Evolutionary conservation across 2,113 vertebrate species (phyloP), one percentile per base, ranked within the genome.

Genomic region (Nothobranchius kuhntae): DNA sequence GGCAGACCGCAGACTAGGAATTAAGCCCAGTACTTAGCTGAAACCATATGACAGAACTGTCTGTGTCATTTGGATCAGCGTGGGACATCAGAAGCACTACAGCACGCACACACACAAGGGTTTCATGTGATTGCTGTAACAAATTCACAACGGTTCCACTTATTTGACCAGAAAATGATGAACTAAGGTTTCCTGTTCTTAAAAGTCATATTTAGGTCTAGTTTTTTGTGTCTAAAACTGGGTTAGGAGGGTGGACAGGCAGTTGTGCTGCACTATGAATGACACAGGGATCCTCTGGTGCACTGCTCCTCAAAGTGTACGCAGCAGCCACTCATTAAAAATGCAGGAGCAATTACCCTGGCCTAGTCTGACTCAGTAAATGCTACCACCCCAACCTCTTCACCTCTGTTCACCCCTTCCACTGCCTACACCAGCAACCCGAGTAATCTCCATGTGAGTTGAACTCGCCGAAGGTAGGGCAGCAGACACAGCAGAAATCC

Each of bases 321-420:
- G 64, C 80, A 68, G 78, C 83, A 81, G 81, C 76, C 77, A 63
- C 64, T 88, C 75, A 68, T 91, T 90, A 92, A 90, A 90, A 89
- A 92, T 89, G 81, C 71, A 88, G 56, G 80, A 90, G 89, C 86
- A 90, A 90, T 89, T 89, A 90, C 77, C 68, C 80, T 24, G 58
- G 61, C 77, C 53, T 69, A 71, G 77, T 77, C 86, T 74, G 81
- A 89, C 78, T 80, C 84, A 75, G 80, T 70, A 77, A 87, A 65
- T 66, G 59, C 75, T 12, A 62, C 63, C 59, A 64, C 69, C 75
- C 61, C 53, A 38, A 56, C 74, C 74, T 53, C 59, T 65, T 63
- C 58, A 52, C 48, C 72, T 65, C 46, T 42, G 54, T 51, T 45
- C 35, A 26, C 67, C 60, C 38, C 50, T 56, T 69, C 53, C 40